Evolutionary conservation across 2,797 vertebrate species (phyloP), one percentile per base, ranked within the genome.

Genomic region (Macropodus opercularis): DNA sequence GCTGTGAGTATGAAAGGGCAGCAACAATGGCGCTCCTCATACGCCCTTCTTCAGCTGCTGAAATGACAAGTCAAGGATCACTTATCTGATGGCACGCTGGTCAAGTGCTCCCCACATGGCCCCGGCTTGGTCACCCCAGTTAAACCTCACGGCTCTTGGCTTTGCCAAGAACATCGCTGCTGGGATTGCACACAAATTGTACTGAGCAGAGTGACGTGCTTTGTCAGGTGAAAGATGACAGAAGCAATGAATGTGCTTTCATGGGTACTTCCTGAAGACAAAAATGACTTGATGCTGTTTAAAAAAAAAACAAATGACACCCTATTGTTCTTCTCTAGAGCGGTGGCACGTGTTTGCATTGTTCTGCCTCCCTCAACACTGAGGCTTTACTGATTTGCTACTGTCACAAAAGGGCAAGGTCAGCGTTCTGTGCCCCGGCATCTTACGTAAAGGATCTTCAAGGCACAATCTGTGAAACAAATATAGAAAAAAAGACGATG

Each of bases 1-100:
- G 36, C 22, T 31, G 38, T 52, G 40, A 41, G 24, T 56, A 34
- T 55, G 34, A 72, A 52, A 70, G 54, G 32, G 41, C 44, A 69
- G 18, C 23, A 39, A 47, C 17, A 38, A 40, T 13, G 5, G 22
- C 21, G 15, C 60, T 63, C 63, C 50, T 73, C 55, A 17, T 18
- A 17, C 34, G 6, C 47, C 42, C 38, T 47, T 46, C 26, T 52
- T 55, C 44, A 50, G 52, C 38, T 22, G 54, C 19, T 44, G 32
- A 65, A 75, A 69, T 60, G 56, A 71, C 31, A n/a, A 63, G 63
- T 61, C 47, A 61, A 74, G 43, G 29, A 70, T 75, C 74, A 78
- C 72, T 82, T 56, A 53, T 60, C 70, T 61, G 48, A 75, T 55
- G 49, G 32, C 49, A 72, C 27, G 35, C 39, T 72, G 69, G 70